Conservation (phyloP, 1,140 invertebrate species). For the Drosophila mauritiana region DNA sequence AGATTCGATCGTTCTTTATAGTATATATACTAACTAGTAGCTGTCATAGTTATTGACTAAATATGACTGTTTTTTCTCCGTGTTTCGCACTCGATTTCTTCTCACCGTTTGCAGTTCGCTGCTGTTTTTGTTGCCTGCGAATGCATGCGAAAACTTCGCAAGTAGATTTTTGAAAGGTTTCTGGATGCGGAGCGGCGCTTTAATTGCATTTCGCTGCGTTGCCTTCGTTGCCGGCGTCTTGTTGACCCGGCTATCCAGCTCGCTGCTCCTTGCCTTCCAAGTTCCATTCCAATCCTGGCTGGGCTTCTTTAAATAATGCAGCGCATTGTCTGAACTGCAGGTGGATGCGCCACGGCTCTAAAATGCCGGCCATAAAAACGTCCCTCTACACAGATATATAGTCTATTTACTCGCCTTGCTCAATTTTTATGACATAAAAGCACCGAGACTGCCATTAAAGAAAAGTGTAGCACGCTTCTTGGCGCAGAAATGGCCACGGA, state of each 20-base stretch:
- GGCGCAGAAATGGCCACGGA: conserved; percentile 38
- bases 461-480: conserved; percentile 77
- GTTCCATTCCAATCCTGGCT: conserved; percentile 1
- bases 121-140: conserved; percentile 56
- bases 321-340: conserved; percentile 64
- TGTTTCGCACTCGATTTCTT: conserved; percentile 21
- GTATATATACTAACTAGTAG: too few relatives aligned
- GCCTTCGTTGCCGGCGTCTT: conserved; percentile 17
- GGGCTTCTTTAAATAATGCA: conserved; percentile 74
- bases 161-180: conserved; percentile 78
- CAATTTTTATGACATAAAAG: conserved; percentile 79
- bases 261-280: background rate
- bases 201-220: conserved; percentile 74
- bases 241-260: conserved; percentile 11
- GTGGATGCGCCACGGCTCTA: conserved; percentile 35
- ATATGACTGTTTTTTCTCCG: background rate
- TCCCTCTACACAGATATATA: conserved; percentile 6
- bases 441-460: conserved; percentile 75
- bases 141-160: conserved; percentile 75
- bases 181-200: conserved; percentile 59
- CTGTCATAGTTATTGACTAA: too few relatives aligned
- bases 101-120: conserved; percentile 6
- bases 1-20: too few relatives aligned
- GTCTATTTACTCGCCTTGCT: conserved; percentile 22
- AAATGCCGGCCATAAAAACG: conserved; percentile 48